These are phyloP conservation scores for Pedionomus torquatus DNA, from an alignment of 2,113 vertebrate genomes.

Conservation along the genomic window DNA sequence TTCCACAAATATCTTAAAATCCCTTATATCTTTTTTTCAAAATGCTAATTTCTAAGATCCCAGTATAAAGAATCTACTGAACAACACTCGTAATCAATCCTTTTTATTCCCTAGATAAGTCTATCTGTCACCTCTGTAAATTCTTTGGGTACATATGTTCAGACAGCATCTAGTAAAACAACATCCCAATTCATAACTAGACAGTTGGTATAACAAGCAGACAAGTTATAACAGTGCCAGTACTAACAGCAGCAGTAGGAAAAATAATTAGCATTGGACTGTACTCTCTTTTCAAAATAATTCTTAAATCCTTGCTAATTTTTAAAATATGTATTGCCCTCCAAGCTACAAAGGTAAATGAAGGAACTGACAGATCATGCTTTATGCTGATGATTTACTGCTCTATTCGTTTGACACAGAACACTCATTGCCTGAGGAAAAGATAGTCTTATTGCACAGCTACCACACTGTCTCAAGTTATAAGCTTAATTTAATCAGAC, in stretches of 20 bases:
- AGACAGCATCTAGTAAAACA: background rate
- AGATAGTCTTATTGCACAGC: background rate
- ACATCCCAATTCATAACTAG: background rate
- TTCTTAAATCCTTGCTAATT: background rate
- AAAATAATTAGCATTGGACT: background rate
- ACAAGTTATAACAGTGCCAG: background rate
- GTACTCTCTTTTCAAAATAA: background rate
- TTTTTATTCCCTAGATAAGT: background rate
- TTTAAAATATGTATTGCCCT: background rate
- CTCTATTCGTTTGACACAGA: background rate
- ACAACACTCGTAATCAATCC: background rate
- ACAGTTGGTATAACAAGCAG: background rate
- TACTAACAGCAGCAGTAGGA: background rate
- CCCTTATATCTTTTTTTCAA: background rate
- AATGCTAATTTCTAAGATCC: background rate
- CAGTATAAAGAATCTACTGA: background rate
- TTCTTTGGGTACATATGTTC: background rate
- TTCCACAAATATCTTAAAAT: background rate
- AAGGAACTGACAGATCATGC: background rate
- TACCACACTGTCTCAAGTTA: background rate
- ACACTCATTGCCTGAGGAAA: slow-evolving; percentile 43
- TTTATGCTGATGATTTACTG: background rate
- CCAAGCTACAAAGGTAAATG: background rate
- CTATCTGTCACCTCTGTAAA: background rate
- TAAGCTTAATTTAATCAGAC: background rate